Evolutionary conservation across 2,113 vertebrate genomes (phyloP), one percentile per base, ranked within the genome.

Genomic region (Ciconia stormi): DNA sequence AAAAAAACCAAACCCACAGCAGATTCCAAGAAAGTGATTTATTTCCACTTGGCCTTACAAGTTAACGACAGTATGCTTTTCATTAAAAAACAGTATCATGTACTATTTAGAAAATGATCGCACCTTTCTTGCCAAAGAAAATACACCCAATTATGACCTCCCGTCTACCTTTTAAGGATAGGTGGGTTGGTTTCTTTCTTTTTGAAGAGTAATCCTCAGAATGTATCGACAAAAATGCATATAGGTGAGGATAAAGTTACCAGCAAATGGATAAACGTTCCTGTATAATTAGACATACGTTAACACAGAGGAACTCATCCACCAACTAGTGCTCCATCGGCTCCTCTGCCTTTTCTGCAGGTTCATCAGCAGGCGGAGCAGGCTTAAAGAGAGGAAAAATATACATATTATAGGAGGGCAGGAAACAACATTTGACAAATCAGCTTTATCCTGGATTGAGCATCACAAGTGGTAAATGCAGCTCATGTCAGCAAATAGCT

Each of bases 271-370:
- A 93, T 72, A 66, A 84, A 94, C 6, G 56, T 67, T 97, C 91
- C 94, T 85, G 78, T 49, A 89, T 87, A 95, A 79, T 88, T 81
- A 89, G 49, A 79, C 46, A 77, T n/a, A 83, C 17, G 30, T 83
- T 78, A 95, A 93, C 53, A 90, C 38, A 95, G 79, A 93, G 53
- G 91, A 87, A 90, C 46, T 83, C 46, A 67, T 96, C 81, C 76
- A 95, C 63, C 93, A 93, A 34, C 98, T 99, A 99, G 98, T 99
- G 99, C 94, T 99, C 99, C 99, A 99, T 99, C 2, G 99, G 99
- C 93, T 99, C 99, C 34, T 99, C 99, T 27, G 99, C 95, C 29
- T 98, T 98, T 59, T 98, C 98, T 90, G 97, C 97, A 22, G 98
- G 94, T 85, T 99, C 99, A 46, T 99, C 99, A 93, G 98, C 98